Percentiles rank a stretch among this genome's conserved stretches.
Conservation (phyloP, 2,113 vertebrate genomes). For the Acanthisitta chloris region DNA sequence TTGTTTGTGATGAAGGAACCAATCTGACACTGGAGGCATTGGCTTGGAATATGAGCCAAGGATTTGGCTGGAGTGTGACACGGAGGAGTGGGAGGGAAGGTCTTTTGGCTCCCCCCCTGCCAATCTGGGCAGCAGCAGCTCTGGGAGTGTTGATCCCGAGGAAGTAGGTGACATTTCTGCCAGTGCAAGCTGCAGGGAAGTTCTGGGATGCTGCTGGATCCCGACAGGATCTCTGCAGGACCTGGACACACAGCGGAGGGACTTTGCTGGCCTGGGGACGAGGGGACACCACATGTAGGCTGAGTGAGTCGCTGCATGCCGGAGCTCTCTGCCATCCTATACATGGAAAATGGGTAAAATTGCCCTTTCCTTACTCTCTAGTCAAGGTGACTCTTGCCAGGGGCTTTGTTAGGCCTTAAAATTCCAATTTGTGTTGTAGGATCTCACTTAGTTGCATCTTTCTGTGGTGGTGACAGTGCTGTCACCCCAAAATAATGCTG, state of each 20-base stretch:
- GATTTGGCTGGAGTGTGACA: neutral
- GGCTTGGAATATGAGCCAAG: neutral
- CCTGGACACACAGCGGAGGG: rapidly evolving
- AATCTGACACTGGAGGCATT: rapidly evolving
- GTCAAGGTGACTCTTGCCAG: neutral
- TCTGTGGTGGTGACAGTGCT: neutral
- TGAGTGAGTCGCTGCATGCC: neutral
- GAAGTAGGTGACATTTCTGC: neutral
- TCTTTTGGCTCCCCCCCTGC: neutral
- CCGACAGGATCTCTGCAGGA: neutral
- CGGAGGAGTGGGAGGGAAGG: neutral
- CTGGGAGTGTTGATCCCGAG: neutral
- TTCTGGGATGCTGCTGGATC: neutral
- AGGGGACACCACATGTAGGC: neutral
- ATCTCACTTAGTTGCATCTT: neutral
- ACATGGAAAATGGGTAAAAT: slow-evolving; percentile 63
- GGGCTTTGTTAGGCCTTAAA: neutral
- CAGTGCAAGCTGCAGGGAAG: neutral
- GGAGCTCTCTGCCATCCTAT: neutral
- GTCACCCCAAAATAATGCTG: rapidly evolving
- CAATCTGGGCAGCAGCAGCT: neutral
- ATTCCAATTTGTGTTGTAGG: rapidly evolving
- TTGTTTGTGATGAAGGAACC: neutral
- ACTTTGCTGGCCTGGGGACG: rapidly evolving
- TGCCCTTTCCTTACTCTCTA: neutral